phyloP scores from a whole-genome alignment of 2,113 vertebrate species.

The Cyphomyrus plagiostoma region DNA sequence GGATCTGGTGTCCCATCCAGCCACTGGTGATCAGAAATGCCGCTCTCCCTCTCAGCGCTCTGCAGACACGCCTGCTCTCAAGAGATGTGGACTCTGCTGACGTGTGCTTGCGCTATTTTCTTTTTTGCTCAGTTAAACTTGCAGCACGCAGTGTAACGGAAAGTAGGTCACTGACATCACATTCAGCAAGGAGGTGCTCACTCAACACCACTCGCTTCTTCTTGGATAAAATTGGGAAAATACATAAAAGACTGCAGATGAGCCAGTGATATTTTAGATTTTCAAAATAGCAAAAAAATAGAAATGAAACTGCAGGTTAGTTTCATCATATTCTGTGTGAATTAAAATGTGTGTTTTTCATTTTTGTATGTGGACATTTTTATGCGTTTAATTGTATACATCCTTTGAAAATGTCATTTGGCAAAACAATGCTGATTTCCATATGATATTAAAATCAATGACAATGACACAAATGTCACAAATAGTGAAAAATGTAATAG shows the following conservation, averaged over 20 bases:
- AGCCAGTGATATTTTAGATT: neutral
- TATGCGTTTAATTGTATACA: neutral
- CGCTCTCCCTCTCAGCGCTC: neutral
- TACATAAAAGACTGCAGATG: neutral
- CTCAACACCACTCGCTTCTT: neutral
- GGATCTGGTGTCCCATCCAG: neutral
- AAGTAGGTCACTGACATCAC: neutral
- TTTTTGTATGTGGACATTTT: neutral
- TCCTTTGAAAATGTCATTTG: neutral
- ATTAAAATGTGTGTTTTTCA: neutral
- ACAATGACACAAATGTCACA: neutral
- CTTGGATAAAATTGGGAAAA: neutral
- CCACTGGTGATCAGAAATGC: neutral
- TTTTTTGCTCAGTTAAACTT: neutral
- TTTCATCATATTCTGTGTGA: neutral
- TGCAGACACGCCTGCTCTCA: neutral
- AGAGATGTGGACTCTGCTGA: neutral
- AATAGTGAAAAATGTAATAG: neutral
- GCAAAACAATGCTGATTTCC: neutral
- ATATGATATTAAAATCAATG: neutral
- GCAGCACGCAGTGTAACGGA: neutral
- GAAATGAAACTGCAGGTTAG: neutral
- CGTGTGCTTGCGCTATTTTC: neutral
- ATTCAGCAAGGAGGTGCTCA: neutral
- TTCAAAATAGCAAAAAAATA: neutral